Evolutionary conservation across 2,113 vertebrate genomes (phyloP).

Genomic region (Gracilinanus agilis): DNA sequence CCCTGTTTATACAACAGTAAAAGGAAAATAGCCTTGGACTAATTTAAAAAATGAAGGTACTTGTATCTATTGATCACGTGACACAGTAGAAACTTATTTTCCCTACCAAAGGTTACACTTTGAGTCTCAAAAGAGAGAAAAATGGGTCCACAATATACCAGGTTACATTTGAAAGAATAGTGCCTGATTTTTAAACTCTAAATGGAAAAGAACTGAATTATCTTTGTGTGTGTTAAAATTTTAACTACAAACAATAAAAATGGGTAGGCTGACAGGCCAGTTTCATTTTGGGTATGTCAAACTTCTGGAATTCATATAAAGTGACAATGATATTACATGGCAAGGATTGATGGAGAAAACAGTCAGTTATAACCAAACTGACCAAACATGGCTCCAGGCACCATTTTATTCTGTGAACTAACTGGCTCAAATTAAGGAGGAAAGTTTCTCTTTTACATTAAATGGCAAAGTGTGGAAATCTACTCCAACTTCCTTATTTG

Average conservation of each 20-base stretch:
- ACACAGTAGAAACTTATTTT: conserved; percentile 79
- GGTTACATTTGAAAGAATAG: conserved; percentile 65
- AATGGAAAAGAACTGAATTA: conserved; percentile 75
- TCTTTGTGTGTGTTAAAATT: conserved; percentile 51
- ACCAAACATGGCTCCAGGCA: not conserved
- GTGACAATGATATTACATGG: not conserved
- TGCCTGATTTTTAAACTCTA: conserved; percentile 62
- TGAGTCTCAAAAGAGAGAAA: conserved; percentile 61
- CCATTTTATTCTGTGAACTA: not conserved
- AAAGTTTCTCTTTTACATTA: not conserved
- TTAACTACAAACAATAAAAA: conserved; percentile 64
- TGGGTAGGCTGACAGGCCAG: conserved; percentile 63
- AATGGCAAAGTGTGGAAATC: not conserved
- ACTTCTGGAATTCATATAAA: conserved; percentile 12
- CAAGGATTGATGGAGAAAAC: not conserved
- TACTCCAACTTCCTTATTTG: not conserved
- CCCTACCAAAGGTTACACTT: conserved; percentile 75
- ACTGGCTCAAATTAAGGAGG: not conserved
- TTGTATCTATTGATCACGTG: conserved; percentile 86
- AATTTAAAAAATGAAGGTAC: conserved; percentile 88
- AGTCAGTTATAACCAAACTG: not conserved
- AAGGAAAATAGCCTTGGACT: conserved; percentile 88
- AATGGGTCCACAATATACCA: conserved; percentile 8
- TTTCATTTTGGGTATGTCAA: conserved; percentile 72
- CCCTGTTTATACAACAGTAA: conserved; percentile 92